Conservation (phyloP, 2,888 invertebrate species). For the Prosapia bicincta region DNA sequence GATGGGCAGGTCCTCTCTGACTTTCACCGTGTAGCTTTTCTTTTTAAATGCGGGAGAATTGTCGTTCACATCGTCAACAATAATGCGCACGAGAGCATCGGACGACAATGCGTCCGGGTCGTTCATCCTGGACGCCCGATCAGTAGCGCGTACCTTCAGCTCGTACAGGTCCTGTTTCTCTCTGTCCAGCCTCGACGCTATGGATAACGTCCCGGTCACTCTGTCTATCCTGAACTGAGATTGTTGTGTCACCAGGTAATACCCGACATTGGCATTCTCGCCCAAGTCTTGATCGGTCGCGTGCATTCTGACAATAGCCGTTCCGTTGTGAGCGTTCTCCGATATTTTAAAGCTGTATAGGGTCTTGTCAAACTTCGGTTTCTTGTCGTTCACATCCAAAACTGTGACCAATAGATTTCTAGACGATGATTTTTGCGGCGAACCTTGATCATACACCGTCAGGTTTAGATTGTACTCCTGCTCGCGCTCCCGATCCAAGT, state of each 20-base stretch:
- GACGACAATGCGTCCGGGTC: slow-evolving; percentile 62
- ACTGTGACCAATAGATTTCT: slow-evolving; percentile 74
- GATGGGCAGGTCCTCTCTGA: slow-evolving; percentile 86
- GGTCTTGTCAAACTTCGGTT: slow-evolving; percentile 79
- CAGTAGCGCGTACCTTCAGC: slow-evolving; percentile 72
- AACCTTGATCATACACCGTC: slow-evolving; percentile 81
- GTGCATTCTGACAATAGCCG: slow-evolving; percentile 76
- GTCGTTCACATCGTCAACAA: slow-evolving; percentile 88
- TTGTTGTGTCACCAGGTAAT: slow-evolving; percentile 70
- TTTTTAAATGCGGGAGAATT: slow-evolving; percentile 80
- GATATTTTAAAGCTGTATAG: slow-evolving; percentile 79
- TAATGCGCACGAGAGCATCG: slow-evolving; percentile 76
- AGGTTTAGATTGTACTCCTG: slow-evolving; percentile 81
- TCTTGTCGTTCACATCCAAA: slow-evolving; percentile 87
- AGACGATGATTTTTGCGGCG: slow-evolving; percentile 74
- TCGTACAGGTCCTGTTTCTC: slow-evolving; percentile 81
- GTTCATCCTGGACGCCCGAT: slow-evolving; percentile 60
- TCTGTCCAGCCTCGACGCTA: slow-evolving; percentile 75
- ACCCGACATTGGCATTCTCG: slow-evolving; percentile 71
- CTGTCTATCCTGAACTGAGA: slow-evolving; percentile 76
- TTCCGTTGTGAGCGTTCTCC: slow-evolving; percentile 83
- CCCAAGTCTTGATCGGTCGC: slow-evolving; percentile 84
- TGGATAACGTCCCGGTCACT: slow-evolving; percentile 68
- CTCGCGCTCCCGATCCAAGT: slow-evolving; percentile 84
- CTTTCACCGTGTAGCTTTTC: slow-evolving; percentile 69